These are phyloP conservation scores for Corvus cornix DNA, from an alignment of 2,113 vertebrate species.

Conservation along the genomic window DNA sequence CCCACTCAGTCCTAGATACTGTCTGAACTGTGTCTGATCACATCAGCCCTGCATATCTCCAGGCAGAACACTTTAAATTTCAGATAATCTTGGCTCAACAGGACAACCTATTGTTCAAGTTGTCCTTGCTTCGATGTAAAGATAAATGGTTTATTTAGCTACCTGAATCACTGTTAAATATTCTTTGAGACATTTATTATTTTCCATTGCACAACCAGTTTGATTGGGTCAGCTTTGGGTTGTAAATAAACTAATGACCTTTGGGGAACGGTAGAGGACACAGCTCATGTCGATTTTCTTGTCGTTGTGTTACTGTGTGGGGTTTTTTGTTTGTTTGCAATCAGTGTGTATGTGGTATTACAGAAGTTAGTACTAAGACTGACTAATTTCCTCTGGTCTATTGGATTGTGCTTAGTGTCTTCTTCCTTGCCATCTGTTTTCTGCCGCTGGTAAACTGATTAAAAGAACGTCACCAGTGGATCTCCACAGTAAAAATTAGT, in stretches of 20 bases:
- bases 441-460: background rate
- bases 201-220: background rate
- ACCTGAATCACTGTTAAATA: background rate
- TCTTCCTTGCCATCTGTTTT: slow-evolving; percentile 23
- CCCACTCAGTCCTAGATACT: background rate
- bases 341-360: background rate
- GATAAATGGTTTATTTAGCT: slow-evolving; percentile 4
- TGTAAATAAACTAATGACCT: background rate
- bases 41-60: background rate
- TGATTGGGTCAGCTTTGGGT: background rate
- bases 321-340: background rate
- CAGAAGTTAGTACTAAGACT: background rate
- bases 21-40: background rate
- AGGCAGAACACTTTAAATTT: background rate
- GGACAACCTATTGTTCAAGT: background rate
- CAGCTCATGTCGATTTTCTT: background rate
- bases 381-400: background rate
- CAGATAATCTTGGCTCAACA: background rate
- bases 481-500: background rate
- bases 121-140: background rate
- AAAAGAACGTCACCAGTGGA: background rate
- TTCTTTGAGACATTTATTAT: background rate
- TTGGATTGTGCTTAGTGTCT: background rate
- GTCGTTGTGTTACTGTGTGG: background rate
- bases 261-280: background rate